phyloP scores from a whole-genome alignment of 2,797 vertebrate species.

The Balearica regulorum region DNA sequence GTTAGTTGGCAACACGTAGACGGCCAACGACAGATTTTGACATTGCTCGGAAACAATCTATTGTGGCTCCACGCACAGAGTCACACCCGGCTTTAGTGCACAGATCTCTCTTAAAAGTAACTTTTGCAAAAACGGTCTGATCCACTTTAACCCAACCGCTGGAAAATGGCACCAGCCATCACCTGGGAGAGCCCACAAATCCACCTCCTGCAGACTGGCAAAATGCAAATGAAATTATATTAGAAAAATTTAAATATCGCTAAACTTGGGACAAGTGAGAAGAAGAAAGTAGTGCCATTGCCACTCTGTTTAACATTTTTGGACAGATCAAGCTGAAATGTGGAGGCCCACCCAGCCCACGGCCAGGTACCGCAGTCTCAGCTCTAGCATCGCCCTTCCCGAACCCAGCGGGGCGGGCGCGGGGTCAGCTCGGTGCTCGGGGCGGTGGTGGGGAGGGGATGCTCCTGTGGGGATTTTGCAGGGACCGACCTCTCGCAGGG shows the following conservation, averaged over 20 bases:
- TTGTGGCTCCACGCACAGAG: not conserved
- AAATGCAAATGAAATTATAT: not conserved
- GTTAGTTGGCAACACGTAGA: not conserved
- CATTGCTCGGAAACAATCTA: not conserved
- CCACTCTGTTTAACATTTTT: not conserved
- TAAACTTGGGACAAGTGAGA: not conserved
- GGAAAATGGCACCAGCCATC: not conserved
- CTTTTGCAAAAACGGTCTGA: not conserved
- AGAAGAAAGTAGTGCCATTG: not conserved
- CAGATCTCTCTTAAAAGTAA: not conserved
- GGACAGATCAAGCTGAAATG: not conserved
- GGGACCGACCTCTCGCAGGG: not conserved
- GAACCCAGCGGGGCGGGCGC: not conserved
- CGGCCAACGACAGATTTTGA: not conserved
- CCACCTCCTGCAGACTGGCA: too few relatives aligned
- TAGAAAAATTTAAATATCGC: not conserved
- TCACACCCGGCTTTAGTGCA: not conserved
- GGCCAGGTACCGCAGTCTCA: not conserved
- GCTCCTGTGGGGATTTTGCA: not conserved
- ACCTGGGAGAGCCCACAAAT: not conserved
- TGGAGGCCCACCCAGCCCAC: too few relatives aligned
- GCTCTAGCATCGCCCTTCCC: not conserved
- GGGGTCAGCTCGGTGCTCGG: not conserved
- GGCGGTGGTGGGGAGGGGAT: rapidly evolving
- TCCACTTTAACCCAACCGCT: not conserved